These are phyloP conservation scores for Zaprionus lineosus DNA, from an alignment of 2,888 invertebrate genomes.

Conservation along the genomic window DNA sequence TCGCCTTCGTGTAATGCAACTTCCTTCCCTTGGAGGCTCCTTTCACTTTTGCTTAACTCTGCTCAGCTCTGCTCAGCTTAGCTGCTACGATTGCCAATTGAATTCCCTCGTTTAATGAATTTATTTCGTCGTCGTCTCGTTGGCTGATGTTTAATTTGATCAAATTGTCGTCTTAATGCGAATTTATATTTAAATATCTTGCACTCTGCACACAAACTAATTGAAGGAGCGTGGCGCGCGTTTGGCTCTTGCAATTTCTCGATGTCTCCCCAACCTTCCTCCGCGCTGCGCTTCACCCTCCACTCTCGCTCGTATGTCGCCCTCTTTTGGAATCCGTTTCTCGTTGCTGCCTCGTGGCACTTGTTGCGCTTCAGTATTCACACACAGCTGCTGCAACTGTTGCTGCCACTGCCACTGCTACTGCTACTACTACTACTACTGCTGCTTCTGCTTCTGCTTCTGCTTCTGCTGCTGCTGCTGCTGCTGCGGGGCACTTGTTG, in stretches of 20 bases:
- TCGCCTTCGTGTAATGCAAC: neutral
- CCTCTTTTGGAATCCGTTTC: neutral
- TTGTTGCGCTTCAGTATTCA: slow-evolving; percentile 67
- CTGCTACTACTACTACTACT: slow-evolving; percentile 13
- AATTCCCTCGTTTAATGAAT: slow-evolving; percentile 56
- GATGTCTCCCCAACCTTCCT: neutral
- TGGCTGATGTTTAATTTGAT: slow-evolving; percentile 23
- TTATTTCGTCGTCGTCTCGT: slow-evolving; percentile 59
- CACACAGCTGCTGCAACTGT: slow-evolving; percentile 26
- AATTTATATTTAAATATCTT: slow-evolving; percentile 57
- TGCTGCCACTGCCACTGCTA: slow-evolving; percentile 13
- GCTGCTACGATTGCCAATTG: slow-evolving; percentile 50
- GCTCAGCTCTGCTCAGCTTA: slow-evolving; percentile 23
- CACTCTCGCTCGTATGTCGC: neutral
- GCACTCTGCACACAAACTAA: slow-evolving; percentile 44
- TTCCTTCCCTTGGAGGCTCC: slow-evolving; percentile 23
- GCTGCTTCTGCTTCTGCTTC: slow-evolving; percentile 24
- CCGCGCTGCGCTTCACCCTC: neutral
- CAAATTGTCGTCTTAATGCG: slow-evolving; percentile 46
- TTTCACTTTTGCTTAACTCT: slow-evolving; percentile 68
- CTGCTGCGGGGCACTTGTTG: slow-evolving; percentile 66
- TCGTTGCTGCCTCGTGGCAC: slow-evolving; percentile 49
- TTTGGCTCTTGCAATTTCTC: slow-evolving; percentile 1
- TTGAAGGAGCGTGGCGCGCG: slow-evolving; percentile 34
- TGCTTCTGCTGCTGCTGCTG: slow-evolving; percentile 4